Percentiles rank a stretch among this genome's conserved stretches.
Conservation (phyloP, 2,113 vertebrate genomes). For the Microcebus ravelobensis region DNA sequence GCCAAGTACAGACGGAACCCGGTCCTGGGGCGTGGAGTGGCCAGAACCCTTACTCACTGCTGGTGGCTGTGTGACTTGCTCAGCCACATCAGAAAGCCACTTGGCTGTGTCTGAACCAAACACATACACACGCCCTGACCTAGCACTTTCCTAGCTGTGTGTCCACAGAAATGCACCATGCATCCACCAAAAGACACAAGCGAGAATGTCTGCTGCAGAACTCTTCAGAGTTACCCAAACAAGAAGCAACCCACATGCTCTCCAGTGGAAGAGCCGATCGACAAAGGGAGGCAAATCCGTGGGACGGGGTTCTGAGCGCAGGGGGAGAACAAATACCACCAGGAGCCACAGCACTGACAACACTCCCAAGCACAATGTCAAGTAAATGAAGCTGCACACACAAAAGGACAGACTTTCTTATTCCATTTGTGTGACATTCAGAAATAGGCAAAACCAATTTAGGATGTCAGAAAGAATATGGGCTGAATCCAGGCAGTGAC, state of each 20-base stretch:
- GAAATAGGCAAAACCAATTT: not conserved
- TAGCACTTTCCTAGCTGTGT: not conserved
- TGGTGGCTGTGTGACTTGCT: too few relatives aligned
- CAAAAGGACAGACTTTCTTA: not conserved
- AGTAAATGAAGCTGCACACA: not conserved
- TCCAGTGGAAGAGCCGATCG: not conserved
- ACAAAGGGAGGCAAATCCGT: too few relatives aligned
- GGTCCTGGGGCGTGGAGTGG: not conserved
- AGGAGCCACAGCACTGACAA: not conserved
- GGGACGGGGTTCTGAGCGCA: not conserved
- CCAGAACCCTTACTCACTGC: not conserved
- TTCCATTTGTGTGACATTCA: not conserved
- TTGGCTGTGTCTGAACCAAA: not conserved
- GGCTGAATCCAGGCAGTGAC: not conserved
- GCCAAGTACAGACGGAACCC: not conserved
- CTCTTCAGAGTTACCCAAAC: not conserved
- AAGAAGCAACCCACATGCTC: rapidly evolving
- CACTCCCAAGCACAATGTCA: not conserved
- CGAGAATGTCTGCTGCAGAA: not conserved
- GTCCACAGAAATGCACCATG: not conserved
- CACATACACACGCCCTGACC: rapidly evolving
- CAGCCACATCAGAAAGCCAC: not conserved
- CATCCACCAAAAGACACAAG: not conserved
- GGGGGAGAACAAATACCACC: not conserved
- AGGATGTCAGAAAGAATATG: not conserved